Evolutionary conservation across 1,140 invertebrate genomes (phyloP), one percentile per base, ranked within the genome.

Genomic region (Drosophila tristis): DNA sequence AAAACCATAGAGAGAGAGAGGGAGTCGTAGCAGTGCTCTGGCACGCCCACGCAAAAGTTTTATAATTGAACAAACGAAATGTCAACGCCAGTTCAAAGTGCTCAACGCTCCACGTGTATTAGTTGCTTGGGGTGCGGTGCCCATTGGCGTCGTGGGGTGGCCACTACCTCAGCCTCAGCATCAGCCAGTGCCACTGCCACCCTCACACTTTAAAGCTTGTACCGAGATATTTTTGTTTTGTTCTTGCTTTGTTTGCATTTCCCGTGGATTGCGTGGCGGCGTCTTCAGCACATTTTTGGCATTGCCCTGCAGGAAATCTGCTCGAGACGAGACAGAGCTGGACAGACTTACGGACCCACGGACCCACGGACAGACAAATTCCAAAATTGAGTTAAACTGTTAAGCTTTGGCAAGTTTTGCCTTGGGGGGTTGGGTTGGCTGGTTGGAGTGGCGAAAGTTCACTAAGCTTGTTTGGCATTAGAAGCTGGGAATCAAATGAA

Each of bases 41-140:
- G 29, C 58, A 72, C 48, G 74, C 65, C 78, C 78, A 87, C 65
- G 74, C 65, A 63, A 82, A 86, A 82, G 78, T 86, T 71, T 86
- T 89, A 86, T 86, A 86, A 86, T 86, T 86, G 82, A 86, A 86
- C 78, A 87, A 86, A 87, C 78, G 82, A 86, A 86, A 86, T 86
- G 82, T 86, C 84, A 86, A 78, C 74, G 82, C 56, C 82, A 86
- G 82, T 70, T 78, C 78, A 82, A 87, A 86, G 82, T 45, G 51
- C 63, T 64, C 48, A 43, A 29, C 61, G 6, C 26, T 29, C 49
- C 61, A 53, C 62, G 57, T 49, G 74, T 55, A 44, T 64, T 57
- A 13, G 20, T 35, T 29, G 35, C 35, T 39, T 39, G 11, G 35
- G 35, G 35, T 16, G 16, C 16, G 16, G 11, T 11, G 35, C 9